These are phyloP conservation scores for Dendropsophus ebraccatus DNA, from an alignment of 2,113 vertebrate genomes.

Conservation along the genomic window DNA sequence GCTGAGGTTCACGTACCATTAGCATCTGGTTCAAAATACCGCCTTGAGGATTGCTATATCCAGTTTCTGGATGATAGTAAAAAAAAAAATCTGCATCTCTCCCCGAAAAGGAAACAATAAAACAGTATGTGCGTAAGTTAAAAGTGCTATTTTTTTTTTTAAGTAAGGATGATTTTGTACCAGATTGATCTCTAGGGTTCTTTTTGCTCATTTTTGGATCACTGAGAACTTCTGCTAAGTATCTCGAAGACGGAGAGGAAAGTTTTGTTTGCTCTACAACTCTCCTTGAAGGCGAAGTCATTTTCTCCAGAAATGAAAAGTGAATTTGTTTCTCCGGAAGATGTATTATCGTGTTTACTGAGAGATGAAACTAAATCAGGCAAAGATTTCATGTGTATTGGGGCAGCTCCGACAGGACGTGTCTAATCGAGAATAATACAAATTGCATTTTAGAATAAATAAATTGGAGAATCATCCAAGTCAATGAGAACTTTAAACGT, in stretches of 20 bases:
- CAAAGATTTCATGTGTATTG: background rate
- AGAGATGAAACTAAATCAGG: conserved; percentile 10
- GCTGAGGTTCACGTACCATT: conserved; percentile 52
- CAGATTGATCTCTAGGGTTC: conserved; percentile 55
- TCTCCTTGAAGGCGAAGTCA: conserved; percentile 53
- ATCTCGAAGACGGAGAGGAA: conserved; percentile 13
- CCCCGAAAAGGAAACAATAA: conserved; percentile 48
- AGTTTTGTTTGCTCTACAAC: conserved; percentile 48
- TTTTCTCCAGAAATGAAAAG: conserved; percentile 19
- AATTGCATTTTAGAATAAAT: background rate
- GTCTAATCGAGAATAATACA: background rate
- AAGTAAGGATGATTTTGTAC: conserved; percentile 53
- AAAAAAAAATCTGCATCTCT: conserved; percentile 56
- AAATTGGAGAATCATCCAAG: background rate
- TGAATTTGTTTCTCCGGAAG: background rate
- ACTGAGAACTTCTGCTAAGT: conserved; percentile 56
- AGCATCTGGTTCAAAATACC: conserved; percentile 55
- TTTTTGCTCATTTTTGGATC: conserved; percentile 48
- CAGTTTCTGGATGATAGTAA: conserved; percentile 38
- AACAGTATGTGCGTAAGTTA: conserved; percentile 55
- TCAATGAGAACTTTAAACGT: background rate
- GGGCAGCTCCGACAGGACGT: background rate
- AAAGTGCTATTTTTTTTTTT: conserved; percentile 56
- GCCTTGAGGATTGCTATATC: conserved; percentile 55
- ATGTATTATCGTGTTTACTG: background rate